Evolutionary conservation across 37 sponge, comb jelly and placozoan species (phyloP).

Genomic region (Ephydatia muelleri): DNA sequence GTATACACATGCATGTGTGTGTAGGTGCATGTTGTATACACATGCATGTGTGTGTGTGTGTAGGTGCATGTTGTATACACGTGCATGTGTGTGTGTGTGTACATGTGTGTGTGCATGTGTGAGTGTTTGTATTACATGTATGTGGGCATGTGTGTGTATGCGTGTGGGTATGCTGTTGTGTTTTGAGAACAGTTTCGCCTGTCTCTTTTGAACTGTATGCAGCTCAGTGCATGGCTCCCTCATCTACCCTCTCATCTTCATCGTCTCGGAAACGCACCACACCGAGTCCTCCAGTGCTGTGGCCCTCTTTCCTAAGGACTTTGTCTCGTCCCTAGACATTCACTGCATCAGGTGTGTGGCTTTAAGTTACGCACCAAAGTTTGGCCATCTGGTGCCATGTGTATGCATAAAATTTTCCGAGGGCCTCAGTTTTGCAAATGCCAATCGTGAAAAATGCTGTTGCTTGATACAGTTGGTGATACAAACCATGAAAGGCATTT

Average conservation of each 20-base stretch:
- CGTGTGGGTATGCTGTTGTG: neutral
- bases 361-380: too few relatives aligned
- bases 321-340: constrained; percentile 25
- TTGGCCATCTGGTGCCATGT: too few relatives aligned
- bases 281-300: constrained; percentile 12
- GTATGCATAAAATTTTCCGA: too few relatives aligned
- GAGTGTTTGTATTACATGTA: neutral
- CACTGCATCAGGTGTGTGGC: constrained; percentile 46
- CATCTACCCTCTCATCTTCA: constrained; percentile 63
- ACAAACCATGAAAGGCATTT: neutral
- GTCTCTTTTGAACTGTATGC: neutral
- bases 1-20: too few relatives aligned
- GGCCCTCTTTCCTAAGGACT: constrained; percentile 38
- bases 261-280: constrained; percentile 54
- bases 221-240: constrained; percentile 31
- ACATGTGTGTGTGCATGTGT: constrained; percentile 20
- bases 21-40: too few relatives aligned
- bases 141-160: constrained; percentile 22
- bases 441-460: neutral
- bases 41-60: constrained; percentile 1
- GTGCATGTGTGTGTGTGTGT: neutral
- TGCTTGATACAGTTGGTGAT: neutral
- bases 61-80: neutral
- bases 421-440: too few relatives aligned
- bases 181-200: neutral